Evolutionary conservation across 2,113 vertebrate genomes (phyloP).

Genomic region (Gambusia affinis): DNA sequence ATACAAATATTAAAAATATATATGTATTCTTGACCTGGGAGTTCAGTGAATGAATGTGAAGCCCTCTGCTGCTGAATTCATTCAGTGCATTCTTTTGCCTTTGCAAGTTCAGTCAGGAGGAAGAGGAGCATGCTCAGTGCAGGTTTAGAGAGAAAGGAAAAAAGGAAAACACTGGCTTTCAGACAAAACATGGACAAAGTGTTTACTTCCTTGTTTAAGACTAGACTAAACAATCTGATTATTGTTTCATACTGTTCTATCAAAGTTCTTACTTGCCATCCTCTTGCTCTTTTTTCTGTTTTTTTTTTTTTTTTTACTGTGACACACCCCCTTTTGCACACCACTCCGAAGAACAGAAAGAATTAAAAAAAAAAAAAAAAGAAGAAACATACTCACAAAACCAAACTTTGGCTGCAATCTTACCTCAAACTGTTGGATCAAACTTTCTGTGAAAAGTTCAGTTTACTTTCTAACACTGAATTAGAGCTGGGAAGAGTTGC

Average conservation of each 20-base stretch:
- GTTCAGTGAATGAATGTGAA: background rate
- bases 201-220: slow-evolving; percentile 15
- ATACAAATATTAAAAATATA: background rate
- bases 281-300: background rate
- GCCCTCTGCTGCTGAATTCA: background rate
- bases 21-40: background rate
- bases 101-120: slow-evolving; percentile 14
- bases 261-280: slow-evolving; percentile 5
- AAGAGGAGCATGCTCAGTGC: background rate
- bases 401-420: slow-evolving; percentile 18
- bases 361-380: no score
- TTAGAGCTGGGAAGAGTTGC: slow-evolving; percentile 40
- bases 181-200: slow-evolving; percentile 33
- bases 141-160: slow-evolving; percentile 14
- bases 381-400: background rate
- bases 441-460: slow-evolving; percentile 2
- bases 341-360: slow-evolving; percentile 36
- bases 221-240: slow-evolving; percentile 9
- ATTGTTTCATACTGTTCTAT: slow-evolving; percentile 16
- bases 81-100: background rate
- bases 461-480: slow-evolving; percentile 16
- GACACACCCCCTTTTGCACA: slow-evolving; percentile 78
- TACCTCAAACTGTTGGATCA: slow-evolving; percentile 44
- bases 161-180: background rate
- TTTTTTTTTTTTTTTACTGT: slow-evolving; percentile 8